Conservation (phyloP, 53 echinoderm and acorn worm species). For the Echinometra lucunter region DNA sequence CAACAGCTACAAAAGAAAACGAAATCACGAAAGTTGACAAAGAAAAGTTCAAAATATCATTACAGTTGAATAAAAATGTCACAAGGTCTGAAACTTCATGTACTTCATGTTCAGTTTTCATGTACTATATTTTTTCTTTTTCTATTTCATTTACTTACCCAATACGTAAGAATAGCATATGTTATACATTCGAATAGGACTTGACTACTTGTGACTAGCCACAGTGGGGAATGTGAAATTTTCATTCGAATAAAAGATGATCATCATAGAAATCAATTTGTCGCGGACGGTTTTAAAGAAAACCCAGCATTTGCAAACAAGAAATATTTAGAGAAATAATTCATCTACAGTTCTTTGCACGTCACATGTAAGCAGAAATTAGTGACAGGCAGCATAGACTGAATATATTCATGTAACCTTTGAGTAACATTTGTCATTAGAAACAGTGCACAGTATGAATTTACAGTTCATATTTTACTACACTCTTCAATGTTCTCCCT, state of each 20-base stretch:
- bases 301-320: not conserved
- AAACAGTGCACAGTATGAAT: not conserved
- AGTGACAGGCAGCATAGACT: constrained; percentile 9
- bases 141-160: not conserved
- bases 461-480: constrained; percentile 4
- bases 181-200: too few relatives aligned
- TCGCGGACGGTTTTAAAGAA: not conserved
- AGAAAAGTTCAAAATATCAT: too few relatives aligned
- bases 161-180: not conserved
- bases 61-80: not conserved
- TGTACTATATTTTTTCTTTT: not conserved
- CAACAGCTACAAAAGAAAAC: not conserved
- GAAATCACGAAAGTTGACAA: not conserved
- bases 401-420: not conserved
- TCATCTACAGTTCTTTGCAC: too few relatives aligned
- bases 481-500: too few relatives aligned
- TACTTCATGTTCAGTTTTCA: not conserved
- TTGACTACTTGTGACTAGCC: not conserved
- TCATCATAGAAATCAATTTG: too few relatives aligned
- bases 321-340: not conserved
- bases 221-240: not conserved
- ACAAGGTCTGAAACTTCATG: not conserved
- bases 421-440: not conserved
- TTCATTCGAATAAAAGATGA: too few relatives aligned
- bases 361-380: not conserved